Evolutionary conservation across 2,888 invertebrate genomes (phyloP), one percentile per base, ranked within the genome.

Genomic region (Cerceris rybyensis): DNA sequence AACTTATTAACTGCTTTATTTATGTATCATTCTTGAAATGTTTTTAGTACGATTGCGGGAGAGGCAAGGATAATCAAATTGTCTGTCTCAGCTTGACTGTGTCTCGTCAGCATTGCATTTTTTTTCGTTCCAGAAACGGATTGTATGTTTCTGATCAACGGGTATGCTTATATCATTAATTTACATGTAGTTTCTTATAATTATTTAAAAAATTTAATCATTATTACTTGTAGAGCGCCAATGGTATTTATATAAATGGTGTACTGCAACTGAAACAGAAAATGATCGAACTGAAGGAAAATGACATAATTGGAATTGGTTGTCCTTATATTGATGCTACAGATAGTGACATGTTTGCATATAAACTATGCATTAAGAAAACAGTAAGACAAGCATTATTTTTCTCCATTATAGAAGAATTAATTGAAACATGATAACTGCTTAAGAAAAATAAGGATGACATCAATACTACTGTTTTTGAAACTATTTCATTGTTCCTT

Each of bases 241-340:
- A 95, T 93, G 95, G 95, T 64, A 92, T 94, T 17, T 95, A 90
- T 89, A 90, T 95, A 66, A 95, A 95, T 66, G 89, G 90, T 2
- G 86, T 85, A 6, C 91, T 87, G 87, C 93, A 94, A 82, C 79
- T 89, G 13, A 87, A 92, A 50, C 91, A 92, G 57, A 86, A 85
- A 16, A 92, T 93, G 60, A 89, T 92, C 70, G 75, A 85, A 57
- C 80, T 95, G 16, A 86, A 89, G 63, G 90, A 93, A 59, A 91
- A 91, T 57, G 94, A 95, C 89, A 81, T 93, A 14, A 92, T 95
- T 86, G 94, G 94, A 6, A 92, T 95, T 82, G 95, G 95, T 8
- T 87, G 86, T 49, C 41, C 71, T 4, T 2, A 61, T 5, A 0
- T 54, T 7, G 7, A 70, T 43, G 7, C 8, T 41, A n/a, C 0